Evolutionary conservation across 2,797 vertebrate species (phyloP).

Genomic region (Coccyzus lansbergi): DNA sequence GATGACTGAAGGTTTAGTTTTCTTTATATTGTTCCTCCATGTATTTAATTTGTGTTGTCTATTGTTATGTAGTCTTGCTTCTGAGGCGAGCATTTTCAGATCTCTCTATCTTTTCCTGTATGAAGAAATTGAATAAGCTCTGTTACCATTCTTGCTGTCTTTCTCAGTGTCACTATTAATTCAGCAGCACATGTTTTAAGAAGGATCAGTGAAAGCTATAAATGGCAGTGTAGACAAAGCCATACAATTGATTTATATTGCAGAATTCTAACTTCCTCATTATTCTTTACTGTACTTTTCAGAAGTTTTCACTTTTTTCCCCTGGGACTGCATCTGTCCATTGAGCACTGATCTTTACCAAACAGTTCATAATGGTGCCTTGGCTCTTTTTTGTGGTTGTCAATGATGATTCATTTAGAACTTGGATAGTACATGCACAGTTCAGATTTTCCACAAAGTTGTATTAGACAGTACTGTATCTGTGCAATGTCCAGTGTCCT

Average conservation of each 20-base stretch:
- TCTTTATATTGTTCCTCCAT: neutral
- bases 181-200: neutral
- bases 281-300: neutral
- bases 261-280: neutral
- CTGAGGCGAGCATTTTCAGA: neutral
- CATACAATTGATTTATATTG: neutral
- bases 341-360: neutral
- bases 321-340: neutral
- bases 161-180: neutral
- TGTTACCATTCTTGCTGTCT: neutral
- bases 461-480: neutral
- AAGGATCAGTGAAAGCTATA: neutral
- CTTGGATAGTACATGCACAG: neutral
- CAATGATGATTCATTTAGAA: neutral
- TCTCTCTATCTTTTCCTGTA: neutral
- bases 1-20: neutral
- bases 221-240: neutral
- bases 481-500: neutral
- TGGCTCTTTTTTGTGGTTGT: neutral
- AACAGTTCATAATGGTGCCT: neutral
- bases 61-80: neutral
- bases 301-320: neutral
- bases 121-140: neutral
- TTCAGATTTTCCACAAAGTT: neutral
- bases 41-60: neutral